Percentiles rank a stretch among this genome's conserved stretches.
phyloP scores from a whole-genome alignment of 2,888 invertebrate species.

The Lasioglossum marginatum region DNA sequence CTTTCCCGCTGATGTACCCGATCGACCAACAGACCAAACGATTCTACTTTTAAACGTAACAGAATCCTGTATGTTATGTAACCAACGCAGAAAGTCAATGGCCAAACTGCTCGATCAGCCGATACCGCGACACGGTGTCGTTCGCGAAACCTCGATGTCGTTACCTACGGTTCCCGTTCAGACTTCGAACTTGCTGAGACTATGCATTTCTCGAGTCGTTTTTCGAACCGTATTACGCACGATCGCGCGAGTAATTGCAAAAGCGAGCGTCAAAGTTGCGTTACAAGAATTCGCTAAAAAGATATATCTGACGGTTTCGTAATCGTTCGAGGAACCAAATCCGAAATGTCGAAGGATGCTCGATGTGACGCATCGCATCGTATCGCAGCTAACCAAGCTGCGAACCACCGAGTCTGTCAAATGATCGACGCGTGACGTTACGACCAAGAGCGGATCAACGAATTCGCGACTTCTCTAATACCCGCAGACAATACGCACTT shows the following conservation, averaged over 20 bases:
- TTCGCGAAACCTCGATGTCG: constrained; percentile 18
- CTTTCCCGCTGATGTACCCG: constrained; percentile 12
- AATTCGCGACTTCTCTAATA: neutral
- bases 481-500: neutral
- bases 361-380: neutral
- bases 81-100: constrained; percentile 16
- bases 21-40: constrained; percentile 9
- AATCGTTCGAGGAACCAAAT: constrained; percentile 19
- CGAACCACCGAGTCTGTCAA: neutral
- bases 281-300: constrained; percentile 30
- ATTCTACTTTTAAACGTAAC: constrained; percentile 42
- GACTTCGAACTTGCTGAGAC: constrained; percentile 56
- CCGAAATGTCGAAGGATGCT: neutral
- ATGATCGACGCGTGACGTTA: neutral
- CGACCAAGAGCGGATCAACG: neutral
- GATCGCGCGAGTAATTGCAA: constrained; percentile 34
- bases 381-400: neutral
- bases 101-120: constrained; percentile 19
- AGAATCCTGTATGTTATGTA: constrained; percentile 34
- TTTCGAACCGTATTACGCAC: constrained; percentile 47
- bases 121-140: neutral
- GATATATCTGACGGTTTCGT: constrained; percentile 23
- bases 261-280: constrained; percentile 1
- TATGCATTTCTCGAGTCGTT: constrained; percentile 41
- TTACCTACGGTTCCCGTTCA: neutral